phyloP scores from a whole-genome alignment of 2,797 vertebrate genomes.

The Tapirus indicus region DNA sequence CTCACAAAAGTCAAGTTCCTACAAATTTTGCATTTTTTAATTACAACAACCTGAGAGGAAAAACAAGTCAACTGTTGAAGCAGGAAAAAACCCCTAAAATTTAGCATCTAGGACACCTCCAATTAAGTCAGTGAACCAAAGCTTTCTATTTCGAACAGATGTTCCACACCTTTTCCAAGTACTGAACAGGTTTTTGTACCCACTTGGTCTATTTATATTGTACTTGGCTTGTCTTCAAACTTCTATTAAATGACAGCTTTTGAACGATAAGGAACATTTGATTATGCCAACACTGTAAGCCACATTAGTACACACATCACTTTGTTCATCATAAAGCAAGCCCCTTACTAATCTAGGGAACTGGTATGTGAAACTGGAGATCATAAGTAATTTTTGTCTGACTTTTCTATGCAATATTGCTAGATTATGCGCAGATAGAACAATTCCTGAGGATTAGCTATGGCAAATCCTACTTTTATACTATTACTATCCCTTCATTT shows the following conservation, averaged over 20 bases:
- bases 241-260: slow-evolving; percentile 64
- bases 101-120: slow-evolving; percentile 52
- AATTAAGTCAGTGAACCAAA: slow-evolving; percentile 53
- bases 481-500: not conserved
- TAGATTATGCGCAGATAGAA: not conserved
- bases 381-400: not conserved
- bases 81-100: not conserved
- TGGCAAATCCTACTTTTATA: not conserved
- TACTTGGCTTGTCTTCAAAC: slow-evolving; percentile 44
- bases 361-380: not conserved
- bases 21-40: slow-evolving; percentile 64
- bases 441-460: not conserved
- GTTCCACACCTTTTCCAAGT: slow-evolving; percentile 68
- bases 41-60: slow-evolving; percentile 19
- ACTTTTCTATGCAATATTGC: not conserved
- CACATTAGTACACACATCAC: not conserved
- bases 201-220: slow-evolving; percentile 74
- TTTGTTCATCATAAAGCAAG: not conserved
- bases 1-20: slow-evolving; percentile 40
- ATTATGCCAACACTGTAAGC: not conserved
- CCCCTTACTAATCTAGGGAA: not conserved
- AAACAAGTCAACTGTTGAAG: slow-evolving; percentile 10
- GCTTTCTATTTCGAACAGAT: slow-evolving; percentile 68
- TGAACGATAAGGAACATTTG: slow-evolving; percentile 34
- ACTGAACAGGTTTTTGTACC: slow-evolving; percentile 55